These are phyloP conservation scores for Rutpela maculata DNA, from an alignment of 2,888 invertebrate genomes.

Conservation along the genomic window DNA sequence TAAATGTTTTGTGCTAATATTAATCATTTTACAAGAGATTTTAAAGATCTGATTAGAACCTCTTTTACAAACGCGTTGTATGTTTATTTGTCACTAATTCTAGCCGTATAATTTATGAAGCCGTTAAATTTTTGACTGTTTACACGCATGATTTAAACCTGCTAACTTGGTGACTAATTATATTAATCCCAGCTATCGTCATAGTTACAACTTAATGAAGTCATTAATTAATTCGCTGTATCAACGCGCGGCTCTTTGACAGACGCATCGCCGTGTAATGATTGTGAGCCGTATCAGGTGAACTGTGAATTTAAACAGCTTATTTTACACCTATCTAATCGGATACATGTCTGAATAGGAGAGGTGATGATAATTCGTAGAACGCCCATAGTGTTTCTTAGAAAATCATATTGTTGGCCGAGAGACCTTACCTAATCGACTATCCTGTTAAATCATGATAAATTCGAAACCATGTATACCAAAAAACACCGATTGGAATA, in stretches of 20 bases:
- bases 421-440: too few relatives aligned
- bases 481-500: too few relatives aligned
- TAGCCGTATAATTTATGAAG: slow-evolving; percentile 2
- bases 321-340: not conserved
- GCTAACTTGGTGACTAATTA: not conserved
- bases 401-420: not conserved
- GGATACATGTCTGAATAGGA: too few relatives aligned
- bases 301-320: not conserved
- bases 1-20: not conserved
- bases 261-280: not conserved
- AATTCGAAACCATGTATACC: too few relatives aligned
- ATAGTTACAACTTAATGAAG: not conserved
- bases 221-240: not conserved
- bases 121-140: not conserved
- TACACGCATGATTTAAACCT: not conserved
- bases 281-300: not conserved
- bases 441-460: too few relatives aligned
- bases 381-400: not conserved
- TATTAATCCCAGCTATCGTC: not conserved
- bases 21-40: not conserved
- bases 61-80: not conserved
- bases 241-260: not conserved
- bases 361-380: not conserved
- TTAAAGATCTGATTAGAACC: not conserved
- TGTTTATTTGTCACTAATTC: not conserved